Percentiles rank a stretch among this genome's conserved stretches.
Conservation (phyloP, 2,113 vertebrate genomes). For the Scalopus aquaticus region DNA sequence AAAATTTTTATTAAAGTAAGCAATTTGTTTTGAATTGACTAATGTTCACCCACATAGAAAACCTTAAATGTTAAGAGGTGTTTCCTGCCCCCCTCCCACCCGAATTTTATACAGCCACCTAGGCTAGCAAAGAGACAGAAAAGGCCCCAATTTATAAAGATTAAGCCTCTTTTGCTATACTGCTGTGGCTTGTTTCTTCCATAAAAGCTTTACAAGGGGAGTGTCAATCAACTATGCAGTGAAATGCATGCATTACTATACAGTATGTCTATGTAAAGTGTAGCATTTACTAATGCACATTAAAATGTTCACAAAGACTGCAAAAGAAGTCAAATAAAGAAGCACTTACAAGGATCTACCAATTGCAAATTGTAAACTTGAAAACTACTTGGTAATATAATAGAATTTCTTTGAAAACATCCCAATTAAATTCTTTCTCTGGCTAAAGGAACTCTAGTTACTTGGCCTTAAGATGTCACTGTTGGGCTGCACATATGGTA, state of each 20-base stretch:
- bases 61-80: conserved; percentile 77
- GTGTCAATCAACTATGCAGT: conserved; percentile 18
- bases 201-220: conserved; percentile 76
- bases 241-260: conserved; percentile 64
- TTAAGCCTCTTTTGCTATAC: conserved; percentile 81
- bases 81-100: conserved; percentile 70
- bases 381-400: conserved; percentile 43
- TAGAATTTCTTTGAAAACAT: conserved; percentile 1
- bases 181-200: conserved; percentile 75
- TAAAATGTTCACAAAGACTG: conserved; percentile 64
- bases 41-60: conserved; percentile 88
- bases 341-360: background rate
- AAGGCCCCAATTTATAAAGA: conserved; percentile 80
- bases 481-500: conserved; percentile 57
- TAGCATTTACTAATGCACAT: conserved; percentile 46
- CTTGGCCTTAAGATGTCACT: conserved; percentile 71
- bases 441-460: conserved; percentile 18
- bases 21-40: conserved; percentile 83
- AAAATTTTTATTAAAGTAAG: conserved; percentile 87
- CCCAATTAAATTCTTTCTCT: conserved; percentile 62
- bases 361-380: background rate
- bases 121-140: conserved; percentile 79
- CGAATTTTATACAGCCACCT: conserved; percentile 69
- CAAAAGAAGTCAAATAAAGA: conserved; percentile 65
- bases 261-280: conserved; percentile 58